Conservation (phyloP, 1,140 invertebrate genomes). For the Teleogryllus occipitalis region DNA sequence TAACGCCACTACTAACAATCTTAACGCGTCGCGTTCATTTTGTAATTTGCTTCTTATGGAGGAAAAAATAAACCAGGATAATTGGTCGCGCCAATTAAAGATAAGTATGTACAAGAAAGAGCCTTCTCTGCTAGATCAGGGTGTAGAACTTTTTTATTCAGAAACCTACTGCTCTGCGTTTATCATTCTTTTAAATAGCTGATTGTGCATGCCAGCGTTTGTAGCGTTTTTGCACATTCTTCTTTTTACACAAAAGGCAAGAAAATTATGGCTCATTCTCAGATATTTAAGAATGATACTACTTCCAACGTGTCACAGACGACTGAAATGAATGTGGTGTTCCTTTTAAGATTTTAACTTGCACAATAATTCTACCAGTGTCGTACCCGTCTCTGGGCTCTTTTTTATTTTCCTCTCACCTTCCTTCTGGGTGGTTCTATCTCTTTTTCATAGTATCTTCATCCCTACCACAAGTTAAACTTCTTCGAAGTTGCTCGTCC, state of each 20-base stretch:
- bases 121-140: not conserved
- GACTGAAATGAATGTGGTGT: not conserved
- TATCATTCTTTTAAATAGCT: not conserved
- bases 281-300: not conserved
- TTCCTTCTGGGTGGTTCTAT: not conserved
- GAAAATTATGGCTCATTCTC: not conserved
- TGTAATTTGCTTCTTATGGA: not conserved
- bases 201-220: not conserved
- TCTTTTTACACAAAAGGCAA: not conserved
- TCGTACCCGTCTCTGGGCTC: not conserved
- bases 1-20: not conserved
- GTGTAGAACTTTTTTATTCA: not conserved
- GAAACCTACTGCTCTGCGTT: not conserved
- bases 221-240: not conserved
- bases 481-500: not conserved
- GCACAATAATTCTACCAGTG: not conserved
- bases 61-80: not conserved
- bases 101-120: not conserved
- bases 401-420: not conserved
- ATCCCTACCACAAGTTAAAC: not conserved
- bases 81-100: not conserved
- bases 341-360: constrained; percentile 2
- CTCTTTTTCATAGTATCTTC: not conserved
- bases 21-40: constrained; percentile 1
- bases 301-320: not conserved